Conservation (phyloP, 2,888 invertebrate genomes). For the Nomada fabriciana region DNA sequence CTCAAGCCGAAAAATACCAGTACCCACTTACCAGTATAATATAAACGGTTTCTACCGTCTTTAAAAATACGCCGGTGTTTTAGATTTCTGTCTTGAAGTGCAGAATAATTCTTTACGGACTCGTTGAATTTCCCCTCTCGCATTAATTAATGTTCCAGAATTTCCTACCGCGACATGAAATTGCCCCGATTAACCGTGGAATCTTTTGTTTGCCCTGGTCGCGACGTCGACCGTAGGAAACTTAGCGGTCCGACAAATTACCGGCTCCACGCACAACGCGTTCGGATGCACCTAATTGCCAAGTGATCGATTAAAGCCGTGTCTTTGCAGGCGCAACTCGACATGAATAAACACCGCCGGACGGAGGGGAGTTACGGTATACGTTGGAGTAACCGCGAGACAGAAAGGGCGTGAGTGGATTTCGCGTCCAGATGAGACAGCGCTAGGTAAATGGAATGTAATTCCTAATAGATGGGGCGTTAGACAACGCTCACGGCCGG, state of each 20-base stretch:
- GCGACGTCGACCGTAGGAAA: background rate
- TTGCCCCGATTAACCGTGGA: background rate
- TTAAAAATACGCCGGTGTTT: too few relatives aligned
- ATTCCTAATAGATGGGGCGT: constrained; percentile 69
- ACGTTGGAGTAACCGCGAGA: constrained; percentile 31
- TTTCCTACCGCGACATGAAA: background rate
- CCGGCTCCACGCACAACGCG: background rate
- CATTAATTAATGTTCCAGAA: too few relatives aligned
- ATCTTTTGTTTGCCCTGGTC: background rate
- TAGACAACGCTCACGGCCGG: constrained; percentile 54
- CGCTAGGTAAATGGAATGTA: constrained; percentile 63
- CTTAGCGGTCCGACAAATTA: background rate
- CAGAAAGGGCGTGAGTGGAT: constrained; percentile 21
- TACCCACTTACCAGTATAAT: too few relatives aligned
- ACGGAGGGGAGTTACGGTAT: constrained; percentile 22
- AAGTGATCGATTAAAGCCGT: constrained; percentile 27
- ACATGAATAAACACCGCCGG: constrained; percentile 11
- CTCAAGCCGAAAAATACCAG: too few relatives aligned
- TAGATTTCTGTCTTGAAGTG: too few relatives aligned
- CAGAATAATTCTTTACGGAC: too few relatives aligned
- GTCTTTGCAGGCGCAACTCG: background rate
- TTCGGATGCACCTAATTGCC: constrained; percentile 11
- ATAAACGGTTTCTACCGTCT: too few relatives aligned
- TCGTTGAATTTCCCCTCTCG: too few relatives aligned
- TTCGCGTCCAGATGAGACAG: constrained; percentile 29